These are phyloP conservation scores for Seira musarum DNA, from an alignment of 2,888 invertebrate genomes.

Conservation along the genomic window DNA sequence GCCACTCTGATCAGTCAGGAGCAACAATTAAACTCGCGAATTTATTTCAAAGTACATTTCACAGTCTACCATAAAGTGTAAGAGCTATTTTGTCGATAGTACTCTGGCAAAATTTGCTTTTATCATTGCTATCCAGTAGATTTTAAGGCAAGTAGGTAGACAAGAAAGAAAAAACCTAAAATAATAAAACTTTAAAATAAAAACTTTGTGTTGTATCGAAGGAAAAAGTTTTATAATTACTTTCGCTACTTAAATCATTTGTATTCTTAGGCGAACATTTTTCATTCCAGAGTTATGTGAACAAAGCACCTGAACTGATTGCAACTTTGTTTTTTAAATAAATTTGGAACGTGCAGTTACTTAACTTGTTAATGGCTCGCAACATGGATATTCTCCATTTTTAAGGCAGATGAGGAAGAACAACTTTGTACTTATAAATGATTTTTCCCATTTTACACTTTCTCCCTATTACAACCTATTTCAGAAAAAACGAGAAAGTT, in stretches of 20 bases:
- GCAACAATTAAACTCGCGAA: slow-evolving; percentile 1
- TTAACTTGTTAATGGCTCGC: no score
- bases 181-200: background rate
- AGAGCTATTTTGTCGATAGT: no score
- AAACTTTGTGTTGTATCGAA: background rate
- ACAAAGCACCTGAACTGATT: background rate
- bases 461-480: no score
- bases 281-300: no score
- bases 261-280: background rate
- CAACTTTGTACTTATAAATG: no score
- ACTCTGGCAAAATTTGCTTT: background rate
- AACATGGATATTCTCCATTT: background rate
- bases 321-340: background rate
- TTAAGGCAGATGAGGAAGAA: no score
- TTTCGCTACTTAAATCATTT: slow-evolving; percentile 12
- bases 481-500: no score
- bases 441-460: no score
- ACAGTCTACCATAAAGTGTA: no score
- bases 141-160: no score
- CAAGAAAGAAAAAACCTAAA: no score
- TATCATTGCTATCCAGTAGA: background rate
- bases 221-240: slow-evolving; percentile 7
- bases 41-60: background rate
- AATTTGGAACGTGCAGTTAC: no score
- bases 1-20: background rate